Evolutionary conservation across 1,140 invertebrate species (phyloP), one percentile per base, ranked within the genome.

Genomic region (Portunus trituberculatus): DNA sequence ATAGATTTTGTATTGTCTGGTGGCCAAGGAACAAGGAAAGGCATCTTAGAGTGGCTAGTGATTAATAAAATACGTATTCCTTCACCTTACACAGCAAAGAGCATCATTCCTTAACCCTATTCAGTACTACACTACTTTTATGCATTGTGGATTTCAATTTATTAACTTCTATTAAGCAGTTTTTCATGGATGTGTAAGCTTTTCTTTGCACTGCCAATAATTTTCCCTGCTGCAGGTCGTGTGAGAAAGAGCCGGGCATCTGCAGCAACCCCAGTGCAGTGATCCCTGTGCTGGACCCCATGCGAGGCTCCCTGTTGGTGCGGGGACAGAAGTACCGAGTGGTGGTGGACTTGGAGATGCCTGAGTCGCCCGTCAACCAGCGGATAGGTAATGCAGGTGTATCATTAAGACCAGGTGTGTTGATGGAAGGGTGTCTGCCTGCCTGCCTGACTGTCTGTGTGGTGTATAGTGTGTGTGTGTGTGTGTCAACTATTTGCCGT

Each of bases 341-440:
- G 29, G 94, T 95, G 32, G 94, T 95, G 28, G 94, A 95, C 48
- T 14, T 95, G 52, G 94, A 95, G 25, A 95, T 95, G 94, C 94
- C 94, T 12, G 94, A 95, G 91, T 92, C 91, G 20, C 82, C 84
- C 29, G 92, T 86, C 25, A 95, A 95, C 84, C 91, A 95, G 48
- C 86, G 52, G 91, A 46, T 95, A 95, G 94, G 94, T 95, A 95
- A 95, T 92, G 94, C 87, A 88, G 28, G 4, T 28, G 29, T 52
- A 0, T 25, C 46, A 10, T 59, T 84, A 12, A 83, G 29, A 25
- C n/a, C 89, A 95, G 94, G 94, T 95, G 82, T 95, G 94, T 95
- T 20, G 29, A 82, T n/a, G 67, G 25, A 7, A 8, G 67, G 25
- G 4, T 20, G n/a, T 20, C 67, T 20, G 67, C n/a, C 4, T 20